phyloP scores from a whole-genome alignment of 2,888 invertebrate genomes.

The Tinea trinotella region DNA sequence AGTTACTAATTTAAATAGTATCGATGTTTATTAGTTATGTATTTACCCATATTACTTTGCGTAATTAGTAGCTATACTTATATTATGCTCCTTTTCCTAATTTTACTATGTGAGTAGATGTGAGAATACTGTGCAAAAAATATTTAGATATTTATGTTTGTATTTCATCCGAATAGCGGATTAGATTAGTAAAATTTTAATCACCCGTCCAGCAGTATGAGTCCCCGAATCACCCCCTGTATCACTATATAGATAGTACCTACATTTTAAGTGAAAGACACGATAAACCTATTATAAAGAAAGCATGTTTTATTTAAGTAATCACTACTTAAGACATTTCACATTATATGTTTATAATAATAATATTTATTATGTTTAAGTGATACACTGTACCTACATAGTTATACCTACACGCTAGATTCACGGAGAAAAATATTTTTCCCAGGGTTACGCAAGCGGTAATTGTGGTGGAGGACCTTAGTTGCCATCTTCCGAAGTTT shows the following conservation, averaged over 20 bases:
- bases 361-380: constrained; percentile 11
- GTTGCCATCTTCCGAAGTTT: constrained; percentile 72
- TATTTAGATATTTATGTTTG: constrained; percentile 13
- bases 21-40: constrained; percentile 13
- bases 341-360: constrained; percentile 7
- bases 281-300: neutral
- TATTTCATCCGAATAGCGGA: constrained; percentile 14
- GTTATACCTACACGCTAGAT: constrained; percentile 69
- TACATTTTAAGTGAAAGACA: neutral
- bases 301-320: constrained; percentile 10
- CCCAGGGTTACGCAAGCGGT: constrained; percentile 74
- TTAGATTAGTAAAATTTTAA: constrained; percentile 5
- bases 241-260: neutral
- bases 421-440: constrained; percentile 72
- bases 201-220: constrained; percentile 4
- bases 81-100: constrained; percentile 1
- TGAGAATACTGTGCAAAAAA: constrained; percentile 5
- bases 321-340: neutral
- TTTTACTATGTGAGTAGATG: constrained; percentile 10
- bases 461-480: constrained; percentile 73
- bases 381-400: constrained; percentile 58
- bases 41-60: constrained; percentile 5
- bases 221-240: neutral
- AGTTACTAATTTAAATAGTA: neutral
- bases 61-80: constrained; percentile 12